A percentile compares a stretch with the other conserved stretches of the same genome.
phyloP scores from a whole-genome alignment of 2,888 invertebrate species.

The Drosophila paramelanica region DNA sequence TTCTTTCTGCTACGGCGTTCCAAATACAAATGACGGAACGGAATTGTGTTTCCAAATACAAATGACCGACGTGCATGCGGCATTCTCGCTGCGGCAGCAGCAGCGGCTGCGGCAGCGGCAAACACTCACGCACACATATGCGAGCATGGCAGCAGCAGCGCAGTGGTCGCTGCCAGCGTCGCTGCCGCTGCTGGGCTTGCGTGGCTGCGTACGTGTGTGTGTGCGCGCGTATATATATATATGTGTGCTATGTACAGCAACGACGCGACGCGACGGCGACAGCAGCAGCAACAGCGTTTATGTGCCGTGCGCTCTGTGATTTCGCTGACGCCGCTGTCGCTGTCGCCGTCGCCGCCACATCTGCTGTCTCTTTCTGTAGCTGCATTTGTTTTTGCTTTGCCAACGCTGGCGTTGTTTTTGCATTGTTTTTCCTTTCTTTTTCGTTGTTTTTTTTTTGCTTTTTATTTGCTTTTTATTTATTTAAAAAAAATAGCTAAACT shows the following conservation, averaged over 20 bases:
- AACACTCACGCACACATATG: constrained; percentile 28
- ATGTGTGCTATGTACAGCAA: constrained; percentile 50
- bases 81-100: constrained; percentile 44
- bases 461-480: constrained; percentile 34
- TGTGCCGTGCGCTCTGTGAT: constrained; percentile 53
- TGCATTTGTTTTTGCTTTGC: constrained; percentile 76
- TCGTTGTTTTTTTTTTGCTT: constrained; percentile 59
- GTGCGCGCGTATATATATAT: constrained; percentile 31
- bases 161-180: constrained; percentile 43
- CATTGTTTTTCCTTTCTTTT: constrained; percentile 49
- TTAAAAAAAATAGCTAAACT: constrained; percentile 1
- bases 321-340: constrained; percentile 43
- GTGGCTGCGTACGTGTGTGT: constrained; percentile 11
- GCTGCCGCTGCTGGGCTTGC: constrained; percentile 40
- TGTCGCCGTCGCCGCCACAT: constrained; percentile 28
- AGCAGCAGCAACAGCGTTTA: constrained; percentile 39
- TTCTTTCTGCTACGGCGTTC: constrained; percentile 83
- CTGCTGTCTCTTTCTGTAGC: constrained; percentile 68
- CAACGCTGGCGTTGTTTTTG: constrained; percentile 55
- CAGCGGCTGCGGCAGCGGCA: constrained; percentile 27
- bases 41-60: constrained; percentile 80
- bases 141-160: constrained; percentile 30
- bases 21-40: constrained; percentile 83
- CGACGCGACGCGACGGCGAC: constrained; percentile 21
- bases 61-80: constrained; percentile 81